Percentiles rank a stretch among this genome's conserved stretches.
Conservation (phyloP, 2,888 invertebrate genomes). For the Pristionchus arcanus region DNA sequence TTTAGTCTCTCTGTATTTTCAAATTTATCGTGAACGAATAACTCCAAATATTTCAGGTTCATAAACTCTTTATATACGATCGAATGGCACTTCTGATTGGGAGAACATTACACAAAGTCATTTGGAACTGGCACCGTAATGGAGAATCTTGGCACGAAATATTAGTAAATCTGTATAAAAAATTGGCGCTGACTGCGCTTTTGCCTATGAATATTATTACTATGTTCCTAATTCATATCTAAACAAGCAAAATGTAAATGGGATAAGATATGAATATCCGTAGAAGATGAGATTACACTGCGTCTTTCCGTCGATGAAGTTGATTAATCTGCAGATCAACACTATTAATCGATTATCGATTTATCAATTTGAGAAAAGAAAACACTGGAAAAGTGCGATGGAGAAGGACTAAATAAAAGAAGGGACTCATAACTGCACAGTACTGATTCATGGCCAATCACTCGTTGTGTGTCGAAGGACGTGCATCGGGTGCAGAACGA, state of each 20-base stretch:
- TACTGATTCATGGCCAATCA: constrained; percentile 47
- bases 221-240: background rate
- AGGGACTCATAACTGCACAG: constrained; percentile 39
- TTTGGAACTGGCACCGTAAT: constrained; percentile 31
- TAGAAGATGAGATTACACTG: constrained; percentile 34
- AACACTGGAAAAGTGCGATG: constrained; percentile 9
- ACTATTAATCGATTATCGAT: background rate
- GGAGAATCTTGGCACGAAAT: constrained; percentile 45
- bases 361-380: background rate
- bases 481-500: constrained; percentile 36
- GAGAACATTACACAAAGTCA: background rate
- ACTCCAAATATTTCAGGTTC: background rate
- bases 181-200: background rate
- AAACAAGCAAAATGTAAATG: background rate
- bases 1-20: too few species aligned
- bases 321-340: background rate
- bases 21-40: too few species aligned
- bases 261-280: constrained; percentile 41
- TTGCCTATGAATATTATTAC: constrained; percentile 24
- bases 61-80: constrained; percentile 11
- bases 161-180: background rate
- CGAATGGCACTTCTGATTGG: constrained; percentile 11
- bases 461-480: constrained; percentile 19
- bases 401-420: background rate
- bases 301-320: constrained; percentile 27